A percentile compares a stretch with the other conserved stretches of the same genome.
Conservation (phyloP, 30 jellyfish, hydroid and myxozoan genomes). For the Pelagia noctiluca region DNA sequence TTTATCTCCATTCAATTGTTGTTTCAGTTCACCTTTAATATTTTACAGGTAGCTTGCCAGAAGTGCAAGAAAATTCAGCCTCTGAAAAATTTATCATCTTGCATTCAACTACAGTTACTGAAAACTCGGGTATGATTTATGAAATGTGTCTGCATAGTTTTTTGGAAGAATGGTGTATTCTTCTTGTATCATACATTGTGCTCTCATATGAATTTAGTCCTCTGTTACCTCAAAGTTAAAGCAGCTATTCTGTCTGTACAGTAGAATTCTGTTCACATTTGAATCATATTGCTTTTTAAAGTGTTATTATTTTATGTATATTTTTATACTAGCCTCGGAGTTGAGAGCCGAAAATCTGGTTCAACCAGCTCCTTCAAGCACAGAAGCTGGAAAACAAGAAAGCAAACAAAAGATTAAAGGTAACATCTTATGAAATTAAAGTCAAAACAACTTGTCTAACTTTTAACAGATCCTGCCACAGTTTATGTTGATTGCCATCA, state of each 20-base stretch:
- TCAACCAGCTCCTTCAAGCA: slow-evolving; percentile 1
- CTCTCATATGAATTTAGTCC: background rate
- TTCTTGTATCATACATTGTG: background rate
- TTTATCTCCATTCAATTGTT: background rate
- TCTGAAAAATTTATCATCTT: background rate
- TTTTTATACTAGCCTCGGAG: background rate
- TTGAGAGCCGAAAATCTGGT: background rate
- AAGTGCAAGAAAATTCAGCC: background rate
- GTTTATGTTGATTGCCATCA: background rate
- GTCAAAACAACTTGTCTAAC: slow-evolving; percentile 1
- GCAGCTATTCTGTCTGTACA: background rate
- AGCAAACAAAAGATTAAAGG: background rate
- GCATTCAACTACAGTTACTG: background rate
- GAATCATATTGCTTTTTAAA: no score
- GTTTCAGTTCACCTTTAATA: background rate
- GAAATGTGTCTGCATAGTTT: background rate
- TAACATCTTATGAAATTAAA: background rate
- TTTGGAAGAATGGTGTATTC: background rate
- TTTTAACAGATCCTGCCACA: slow-evolving; percentile 1
- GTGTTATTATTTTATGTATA: no score
- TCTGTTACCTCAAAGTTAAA: background rate
- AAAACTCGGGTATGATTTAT: background rate
- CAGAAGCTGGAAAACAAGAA: background rate
- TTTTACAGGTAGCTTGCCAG: slow-evolving; percentile 2
- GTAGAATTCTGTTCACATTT: background rate